phyloP scores from a whole-genome alignment of 1,140 invertebrate species.

The Nymphalis io region DNA sequence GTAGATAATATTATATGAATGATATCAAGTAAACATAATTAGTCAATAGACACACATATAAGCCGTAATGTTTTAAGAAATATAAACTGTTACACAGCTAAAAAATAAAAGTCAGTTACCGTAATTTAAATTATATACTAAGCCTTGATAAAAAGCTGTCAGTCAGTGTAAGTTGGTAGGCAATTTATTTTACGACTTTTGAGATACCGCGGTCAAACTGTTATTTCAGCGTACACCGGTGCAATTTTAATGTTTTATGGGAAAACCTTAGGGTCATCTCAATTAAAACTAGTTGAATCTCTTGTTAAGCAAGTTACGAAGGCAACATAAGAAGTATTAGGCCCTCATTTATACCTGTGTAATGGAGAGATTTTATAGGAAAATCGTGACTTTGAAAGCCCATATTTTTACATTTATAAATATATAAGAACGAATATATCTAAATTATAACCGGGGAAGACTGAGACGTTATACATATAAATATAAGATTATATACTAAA shows the following conservation, averaged over 20 bases:
- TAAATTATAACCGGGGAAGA: too few species aligned
- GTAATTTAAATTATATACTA: slow-evolving; percentile 24
- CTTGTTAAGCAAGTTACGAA: slow-evolving; percentile 21
- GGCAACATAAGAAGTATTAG: slow-evolving; percentile 3
- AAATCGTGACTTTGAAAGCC: slow-evolving; percentile 15
- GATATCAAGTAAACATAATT: too few species aligned
- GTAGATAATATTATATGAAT: too few species aligned
- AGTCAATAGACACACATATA: neutral
- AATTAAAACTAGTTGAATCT: slow-evolving; percentile 35
- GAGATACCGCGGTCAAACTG: slow-evolving; percentile 24
- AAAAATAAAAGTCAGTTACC: slow-evolving; percentile 27
- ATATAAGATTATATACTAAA: too few species aligned
- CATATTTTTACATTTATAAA: slow-evolving; percentile 4
- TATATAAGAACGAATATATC: too few species aligned
- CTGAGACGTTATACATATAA: too few species aligned
- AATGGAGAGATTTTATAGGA: slow-evolving; percentile 15
- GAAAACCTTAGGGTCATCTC: slow-evolving; percentile 34
- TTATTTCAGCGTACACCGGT: slow-evolving; percentile 5
- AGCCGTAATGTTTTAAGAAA: neutral
- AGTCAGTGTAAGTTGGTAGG: slow-evolving; percentile 24
- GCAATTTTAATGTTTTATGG: slow-evolving; percentile 36
- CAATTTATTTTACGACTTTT: slow-evolving; percentile 36
- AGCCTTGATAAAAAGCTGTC: slow-evolving; percentile 28
- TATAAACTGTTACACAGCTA: slow-evolving; percentile 18
- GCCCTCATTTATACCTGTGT: neutral